Percentiles rank a stretch among this genome's conserved stretches.
phyloP scores from a whole-genome alignment of 2,888 invertebrate species.

The Orchesellides sinensis region DNA sequence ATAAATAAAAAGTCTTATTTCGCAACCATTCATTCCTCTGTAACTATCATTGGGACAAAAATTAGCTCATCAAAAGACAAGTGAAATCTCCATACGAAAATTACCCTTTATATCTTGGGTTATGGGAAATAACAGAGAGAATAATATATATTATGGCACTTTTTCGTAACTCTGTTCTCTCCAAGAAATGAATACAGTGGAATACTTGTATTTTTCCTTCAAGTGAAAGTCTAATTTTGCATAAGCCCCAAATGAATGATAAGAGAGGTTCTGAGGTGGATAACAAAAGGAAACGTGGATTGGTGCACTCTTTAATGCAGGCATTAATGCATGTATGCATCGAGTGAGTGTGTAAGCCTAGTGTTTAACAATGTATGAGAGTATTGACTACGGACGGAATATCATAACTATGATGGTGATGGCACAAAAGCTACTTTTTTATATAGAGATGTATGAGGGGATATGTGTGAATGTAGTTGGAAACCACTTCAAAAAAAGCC shows the following conservation, averaged over 20 bases:
- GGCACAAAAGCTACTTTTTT: too few relatives aligned
- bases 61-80: conserved; percentile 58
- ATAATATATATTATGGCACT: background rate
- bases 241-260: conserved; percentile 37
- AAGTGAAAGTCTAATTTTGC: conserved; percentile 27
- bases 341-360: background rate
- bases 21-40: background rate
- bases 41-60: conserved; percentile 31
- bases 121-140: background rate
- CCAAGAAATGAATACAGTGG: too few relatives aligned
- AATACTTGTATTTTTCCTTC: background rate
- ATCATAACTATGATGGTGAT: too few relatives aligned
- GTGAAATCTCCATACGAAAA: conserved; percentile 39
- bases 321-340: background rate
- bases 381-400: too few relatives aligned
- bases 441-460: background rate
- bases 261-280: background rate
- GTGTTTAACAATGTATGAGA: background rate
- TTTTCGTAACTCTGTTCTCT: background rate
- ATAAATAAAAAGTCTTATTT: background rate
- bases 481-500: conserved; percentile 64
- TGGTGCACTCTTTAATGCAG: background rate
- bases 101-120: conserved; percentile 1
- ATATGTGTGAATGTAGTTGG: conserved; percentile 15
- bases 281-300: background rate